phyloP scores from a whole-genome alignment of 2,888 invertebrate genomes.

The Polyommatus iphigenia region DNA sequence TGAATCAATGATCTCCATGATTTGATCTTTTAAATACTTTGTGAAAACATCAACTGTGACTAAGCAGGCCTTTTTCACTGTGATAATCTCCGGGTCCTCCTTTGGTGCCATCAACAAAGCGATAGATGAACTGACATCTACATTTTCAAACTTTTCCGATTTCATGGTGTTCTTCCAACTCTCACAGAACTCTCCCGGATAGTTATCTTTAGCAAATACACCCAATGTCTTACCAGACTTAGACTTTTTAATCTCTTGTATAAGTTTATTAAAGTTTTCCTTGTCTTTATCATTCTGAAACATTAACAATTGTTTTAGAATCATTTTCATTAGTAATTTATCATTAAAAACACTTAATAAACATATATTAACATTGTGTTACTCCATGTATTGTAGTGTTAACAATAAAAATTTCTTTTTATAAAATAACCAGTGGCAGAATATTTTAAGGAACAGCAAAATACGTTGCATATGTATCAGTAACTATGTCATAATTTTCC shows the following conservation, averaged over 20 bases:
- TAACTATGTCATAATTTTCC: too few species aligned
- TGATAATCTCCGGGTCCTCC: slow-evolving; percentile 94
- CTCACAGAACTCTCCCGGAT: slow-evolving; percentile 95
- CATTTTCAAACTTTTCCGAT: slow-evolving; percentile 88
- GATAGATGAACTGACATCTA: slow-evolving; percentile 91
- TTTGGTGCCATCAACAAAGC: slow-evolving; percentile 96
- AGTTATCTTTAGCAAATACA: slow-evolving; percentile 95
- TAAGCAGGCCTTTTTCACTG: slow-evolving; percentile 94
- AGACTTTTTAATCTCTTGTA: slow-evolving; percentile 91
- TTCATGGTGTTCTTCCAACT: slow-evolving; percentile 91
- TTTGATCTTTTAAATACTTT: slow-evolving; percentile 97
- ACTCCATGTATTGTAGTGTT: too few species aligned
- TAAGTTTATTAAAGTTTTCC: slow-evolving; percentile 89
- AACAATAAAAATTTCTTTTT: too few species aligned
- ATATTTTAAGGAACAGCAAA: too few species aligned
- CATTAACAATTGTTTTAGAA: slow-evolving; percentile 25
- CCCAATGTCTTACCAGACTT: slow-evolving; percentile 94
- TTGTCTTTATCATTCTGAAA: slow-evolving; percentile 93
- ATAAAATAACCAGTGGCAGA: too few species aligned
- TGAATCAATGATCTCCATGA: slow-evolving; percentile 99
- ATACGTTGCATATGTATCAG: too few species aligned
- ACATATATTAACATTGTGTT: too few species aligned
- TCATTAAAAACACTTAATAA: too few species aligned
- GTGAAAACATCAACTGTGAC: slow-evolving; percentile 97
- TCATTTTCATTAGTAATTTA: too few species aligned